Conservation (phyloP, 2,113 vertebrate genomes). For the Dromiciops gliroides region DNA sequence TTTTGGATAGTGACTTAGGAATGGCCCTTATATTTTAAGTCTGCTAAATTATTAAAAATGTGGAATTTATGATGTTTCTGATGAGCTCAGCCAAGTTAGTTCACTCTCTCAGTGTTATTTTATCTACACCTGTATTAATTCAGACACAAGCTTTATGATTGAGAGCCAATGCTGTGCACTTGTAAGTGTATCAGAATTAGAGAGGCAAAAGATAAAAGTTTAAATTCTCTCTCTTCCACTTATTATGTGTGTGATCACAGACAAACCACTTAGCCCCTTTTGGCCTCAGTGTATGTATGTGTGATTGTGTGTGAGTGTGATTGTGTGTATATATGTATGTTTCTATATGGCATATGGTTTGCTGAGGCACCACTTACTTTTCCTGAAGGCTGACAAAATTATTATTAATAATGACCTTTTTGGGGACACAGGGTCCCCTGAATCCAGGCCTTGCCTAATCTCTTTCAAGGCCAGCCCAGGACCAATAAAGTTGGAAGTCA, state of each 20-base stretch:
- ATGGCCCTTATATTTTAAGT: not conserved
- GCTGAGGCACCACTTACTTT: not conserved
- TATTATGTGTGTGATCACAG: not conserved
- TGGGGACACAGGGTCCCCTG: too few relatives aligned
- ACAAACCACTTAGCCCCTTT: not conserved
- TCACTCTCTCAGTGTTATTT: not conserved
- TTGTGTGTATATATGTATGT: too few relatives aligned
- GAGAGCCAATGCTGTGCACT: not conserved
- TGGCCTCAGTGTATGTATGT: not conserved
- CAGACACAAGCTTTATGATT: not conserved
- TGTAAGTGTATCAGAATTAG: not conserved
- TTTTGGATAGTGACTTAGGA: not conserved
- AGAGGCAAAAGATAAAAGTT: not conserved
- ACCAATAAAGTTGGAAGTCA: too few relatives aligned
- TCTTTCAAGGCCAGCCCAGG: too few relatives aligned
- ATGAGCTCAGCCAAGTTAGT: not conserved
- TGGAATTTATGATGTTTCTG: not conserved
- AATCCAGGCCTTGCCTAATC: too few relatives aligned
- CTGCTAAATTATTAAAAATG: not conserved
- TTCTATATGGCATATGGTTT: not conserved
- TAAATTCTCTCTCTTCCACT: not conserved
- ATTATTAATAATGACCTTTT: too few relatives aligned
- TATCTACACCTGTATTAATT: not conserved
- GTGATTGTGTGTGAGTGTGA: too few relatives aligned
- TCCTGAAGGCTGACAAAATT: too few relatives aligned